These are phyloP conservation scores for Emydocephalus ijimae DNA, from an alignment of 2,113 vertebrate species.

Conservation along the genomic window DNA sequence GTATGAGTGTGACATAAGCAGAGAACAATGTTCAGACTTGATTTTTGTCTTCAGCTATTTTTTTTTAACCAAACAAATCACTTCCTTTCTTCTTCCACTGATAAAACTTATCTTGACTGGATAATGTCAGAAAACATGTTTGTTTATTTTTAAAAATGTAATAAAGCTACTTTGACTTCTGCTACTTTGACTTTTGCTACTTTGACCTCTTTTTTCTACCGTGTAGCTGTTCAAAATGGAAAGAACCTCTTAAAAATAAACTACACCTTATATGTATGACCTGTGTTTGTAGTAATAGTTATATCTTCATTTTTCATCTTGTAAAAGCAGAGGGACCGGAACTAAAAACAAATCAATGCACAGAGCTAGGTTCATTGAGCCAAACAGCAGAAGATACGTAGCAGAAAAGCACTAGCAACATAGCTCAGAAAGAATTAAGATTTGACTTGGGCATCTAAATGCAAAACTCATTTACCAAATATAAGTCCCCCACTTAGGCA, in stretches of 20 bases:
- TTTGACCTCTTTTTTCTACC: neutral
- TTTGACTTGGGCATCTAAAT: neutral
- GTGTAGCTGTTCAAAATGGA: neutral
- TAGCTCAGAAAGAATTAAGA: neutral
- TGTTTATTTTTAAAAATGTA: neutral
- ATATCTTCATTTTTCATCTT: neutral
- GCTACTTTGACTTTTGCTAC: neutral
- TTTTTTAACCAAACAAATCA: neutral
- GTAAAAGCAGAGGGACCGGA: neutral
- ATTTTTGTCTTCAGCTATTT: neutral
- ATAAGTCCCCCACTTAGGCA: neutral
- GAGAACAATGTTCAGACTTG: neutral
- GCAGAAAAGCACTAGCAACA: slow-evolving; percentile 8
- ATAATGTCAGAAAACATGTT: neutral
- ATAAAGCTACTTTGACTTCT: neutral
- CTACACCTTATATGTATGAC: neutral
- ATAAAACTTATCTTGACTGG: neutral
- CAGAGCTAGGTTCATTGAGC: neutral
- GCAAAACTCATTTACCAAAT: neutral
- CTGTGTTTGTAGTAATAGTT: neutral
- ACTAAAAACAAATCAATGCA: neutral
- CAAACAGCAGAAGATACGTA: slow-evolving; percentile 13
- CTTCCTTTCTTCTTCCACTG: neutral
- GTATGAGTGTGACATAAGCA: neutral
- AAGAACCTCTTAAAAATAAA: neutral